Conservation (phyloP, 2,113 vertebrate species). For the Baryphthengus martii region DNA sequence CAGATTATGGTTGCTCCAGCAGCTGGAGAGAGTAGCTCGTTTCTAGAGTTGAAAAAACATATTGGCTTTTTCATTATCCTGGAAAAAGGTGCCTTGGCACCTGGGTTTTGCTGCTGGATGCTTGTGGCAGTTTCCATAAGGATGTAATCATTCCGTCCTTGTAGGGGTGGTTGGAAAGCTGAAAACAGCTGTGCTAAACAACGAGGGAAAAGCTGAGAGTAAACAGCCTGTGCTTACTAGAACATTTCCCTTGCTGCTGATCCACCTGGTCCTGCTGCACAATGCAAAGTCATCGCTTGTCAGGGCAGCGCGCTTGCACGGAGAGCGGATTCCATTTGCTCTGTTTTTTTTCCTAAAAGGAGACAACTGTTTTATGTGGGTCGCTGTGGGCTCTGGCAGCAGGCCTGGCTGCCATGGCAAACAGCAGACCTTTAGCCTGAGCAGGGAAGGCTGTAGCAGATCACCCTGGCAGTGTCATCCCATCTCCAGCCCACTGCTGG, state of each 20-base stretch:
- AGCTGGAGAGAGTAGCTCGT: neutral
- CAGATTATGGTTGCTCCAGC: neutral
- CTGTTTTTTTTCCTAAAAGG: neutral
- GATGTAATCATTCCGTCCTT: neutral
- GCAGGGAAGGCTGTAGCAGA: neutral
- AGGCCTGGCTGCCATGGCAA: neutral
- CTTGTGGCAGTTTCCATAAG: neutral
- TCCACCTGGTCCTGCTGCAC: neutral
- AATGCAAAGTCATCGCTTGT: neutral
- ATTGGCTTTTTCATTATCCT: neutral
- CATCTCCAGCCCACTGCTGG: fast-evolving
- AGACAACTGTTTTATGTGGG: neutral
- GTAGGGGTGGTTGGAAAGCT: neutral
- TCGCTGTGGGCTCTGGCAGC: neutral
- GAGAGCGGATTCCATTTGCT: neutral
- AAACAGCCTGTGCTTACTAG: neutral
- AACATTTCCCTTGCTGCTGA: neutral
- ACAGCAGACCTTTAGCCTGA: neutral
- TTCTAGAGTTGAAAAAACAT: neutral
- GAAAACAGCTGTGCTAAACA: neutral
- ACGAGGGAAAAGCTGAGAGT: neutral
- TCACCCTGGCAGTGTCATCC: neutral
- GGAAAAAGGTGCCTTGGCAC: neutral
- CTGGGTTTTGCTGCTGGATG: neutral
- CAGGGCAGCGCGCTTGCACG: fast-evolving